These are phyloP conservation scores for Drosophila buzzatii DNA, from an alignment of 2,888 invertebrate species.

Conservation along the genomic window DNA sequence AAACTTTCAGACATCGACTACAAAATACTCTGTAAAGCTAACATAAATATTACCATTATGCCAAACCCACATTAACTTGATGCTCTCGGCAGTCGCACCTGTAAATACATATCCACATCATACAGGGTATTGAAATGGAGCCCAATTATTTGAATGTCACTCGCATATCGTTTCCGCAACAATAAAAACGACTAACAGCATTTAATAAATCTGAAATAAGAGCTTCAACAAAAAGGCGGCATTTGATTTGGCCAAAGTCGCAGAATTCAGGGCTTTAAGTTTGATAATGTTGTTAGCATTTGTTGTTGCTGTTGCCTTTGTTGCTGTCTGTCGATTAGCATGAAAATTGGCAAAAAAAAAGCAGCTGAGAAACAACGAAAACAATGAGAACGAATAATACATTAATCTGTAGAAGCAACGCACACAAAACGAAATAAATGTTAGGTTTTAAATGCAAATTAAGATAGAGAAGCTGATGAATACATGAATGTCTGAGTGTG, in stretches of 20 bases:
- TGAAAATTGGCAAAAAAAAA: constrained; percentile 45
- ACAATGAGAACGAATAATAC: constrained; percentile 39
- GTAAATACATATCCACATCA: neutral
- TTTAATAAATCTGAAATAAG: constrained; percentile 44
- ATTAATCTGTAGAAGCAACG: constrained; percentile 3
- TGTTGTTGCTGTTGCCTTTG: constrained; percentile 29
- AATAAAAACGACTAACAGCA: constrained; percentile 56
- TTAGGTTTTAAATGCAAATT: neutral
- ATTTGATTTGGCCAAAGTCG: constrained; percentile 36
- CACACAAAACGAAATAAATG: constrained; percentile 1
- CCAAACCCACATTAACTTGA: neutral
- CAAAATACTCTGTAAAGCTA: constrained; percentile 11
- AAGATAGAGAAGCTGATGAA: neutral
- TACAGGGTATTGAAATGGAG: constrained; percentile 12
- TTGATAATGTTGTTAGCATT: constrained; percentile 46
- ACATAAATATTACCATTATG: neutral
- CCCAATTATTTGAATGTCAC: constrained; percentile 25
- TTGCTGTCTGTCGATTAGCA: constrained; percentile 51
- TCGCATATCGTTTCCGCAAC: constrained; percentile 64
- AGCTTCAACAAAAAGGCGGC: constrained; percentile 25
- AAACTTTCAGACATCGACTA: neutral
- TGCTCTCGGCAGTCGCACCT: neutral
- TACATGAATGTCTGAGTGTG: neutral
- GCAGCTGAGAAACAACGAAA: constrained; percentile 18
- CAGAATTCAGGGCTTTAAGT: constrained; percentile 61